Conservation (phyloP, 2,888 invertebrate species). For the Plebejus argus region DNA sequence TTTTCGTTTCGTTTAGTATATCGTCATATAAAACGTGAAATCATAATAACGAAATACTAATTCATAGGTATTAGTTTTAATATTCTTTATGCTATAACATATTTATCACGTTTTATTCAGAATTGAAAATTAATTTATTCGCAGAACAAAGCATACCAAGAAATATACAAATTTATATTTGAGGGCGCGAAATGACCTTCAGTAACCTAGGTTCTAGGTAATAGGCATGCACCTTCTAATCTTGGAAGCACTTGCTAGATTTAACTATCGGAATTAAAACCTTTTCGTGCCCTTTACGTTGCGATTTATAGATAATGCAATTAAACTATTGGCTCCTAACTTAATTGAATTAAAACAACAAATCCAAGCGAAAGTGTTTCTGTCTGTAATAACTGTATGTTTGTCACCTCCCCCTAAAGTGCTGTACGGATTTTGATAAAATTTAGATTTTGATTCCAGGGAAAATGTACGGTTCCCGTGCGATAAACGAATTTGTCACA, state of each 20-base stretch:
- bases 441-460: too few relatives aligned
- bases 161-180: conserved; percentile 13
- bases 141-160: not conserved
- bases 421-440: too few relatives aligned
- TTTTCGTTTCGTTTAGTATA: not conserved
- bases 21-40: too few relatives aligned
- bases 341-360: not conserved
- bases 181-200: conserved; percentile 23
- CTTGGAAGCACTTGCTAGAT: conserved; percentile 11
- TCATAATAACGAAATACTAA: too few relatives aligned
- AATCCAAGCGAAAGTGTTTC: too few relatives aligned
- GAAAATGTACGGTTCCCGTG: too few relatives aligned
- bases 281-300: not conserved
- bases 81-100: not conserved
- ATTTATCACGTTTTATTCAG: not conserved
- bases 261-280: conserved; percentile 17
- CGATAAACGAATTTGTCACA: too few relatives aligned
- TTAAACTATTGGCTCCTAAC: not conserved
- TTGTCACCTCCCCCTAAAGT: too few relatives aligned
- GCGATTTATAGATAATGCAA: not conserved
- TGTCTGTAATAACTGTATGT: too few relatives aligned
- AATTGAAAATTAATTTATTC: not conserved
- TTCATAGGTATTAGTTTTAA: not conserved
- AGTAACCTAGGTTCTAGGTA: not conserved
- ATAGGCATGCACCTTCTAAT: conserved; percentile 29